Base-by-base conservation (phyloP, 2,888 invertebrate genomes). In the Brachyopa scutellaris region DNA sequence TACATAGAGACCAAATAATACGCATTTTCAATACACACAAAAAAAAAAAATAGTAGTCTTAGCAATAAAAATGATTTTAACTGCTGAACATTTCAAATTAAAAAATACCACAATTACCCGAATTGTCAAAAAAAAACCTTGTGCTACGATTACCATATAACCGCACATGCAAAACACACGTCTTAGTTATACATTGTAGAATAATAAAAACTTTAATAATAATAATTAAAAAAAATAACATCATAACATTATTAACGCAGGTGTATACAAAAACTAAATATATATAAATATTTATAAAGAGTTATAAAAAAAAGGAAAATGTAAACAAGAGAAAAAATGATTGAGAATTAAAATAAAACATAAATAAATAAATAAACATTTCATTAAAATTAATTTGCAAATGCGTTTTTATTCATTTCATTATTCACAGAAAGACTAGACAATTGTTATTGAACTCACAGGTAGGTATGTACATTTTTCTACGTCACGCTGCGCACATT, bases 1-100 rank as follows among this genome's bases (percentile, higher is more conserved):
- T 82, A 66, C 21, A 70, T 82, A 77, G 77, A 72, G 82, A 82
- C 70, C 82, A 82, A 80, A 13, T 26, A 66, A 82, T 72, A 23
- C 38, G 77, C 77, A 82, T 82, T 82, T 82, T 61, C 29, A 64
- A 66, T 15, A 53, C 42, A 59, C 11, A 59, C 36, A 66, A 23
- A 17, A 57, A 17, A 62, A 61, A 66, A 59, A 19, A 15, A 51
- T 36, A 55, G 9, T 21, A 29, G 40, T 40, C 13, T 38, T 33
- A 51, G 0, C 7, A 51, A 13, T 8, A 38, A 38, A 67, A 42
- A 40, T 38, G 2, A 42, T 53, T 76, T 74, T 23, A 59, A 64
- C 23, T 51, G 76, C 62, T 80, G 45, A 55, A 45, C 17, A 55
- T 45, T 57, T 80, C 6, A 15, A 67, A 55, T 33, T 21, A 17